Percentiles rank a stretch among this genome's conserved stretches.
phyloP scores from a whole-genome alignment of 2,113 vertebrate genomes.

The Chaenogobius annularis region DNA sequence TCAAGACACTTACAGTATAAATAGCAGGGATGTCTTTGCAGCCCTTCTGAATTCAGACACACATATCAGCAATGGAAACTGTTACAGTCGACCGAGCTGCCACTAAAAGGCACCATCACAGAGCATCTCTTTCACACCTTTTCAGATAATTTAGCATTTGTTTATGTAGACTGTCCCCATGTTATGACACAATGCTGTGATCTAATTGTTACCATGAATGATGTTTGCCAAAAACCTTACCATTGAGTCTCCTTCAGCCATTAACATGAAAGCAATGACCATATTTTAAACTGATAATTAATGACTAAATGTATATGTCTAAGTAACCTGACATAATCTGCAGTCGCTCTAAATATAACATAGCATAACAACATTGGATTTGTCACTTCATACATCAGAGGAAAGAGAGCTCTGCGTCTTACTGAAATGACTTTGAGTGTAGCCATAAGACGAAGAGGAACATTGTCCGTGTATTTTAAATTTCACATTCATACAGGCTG shows the following conservation, averaged over 20 bases:
- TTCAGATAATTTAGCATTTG: not conserved
- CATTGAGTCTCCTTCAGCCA: not conserved
- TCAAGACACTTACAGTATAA: too few relatives aligned
- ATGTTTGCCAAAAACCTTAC: not conserved
- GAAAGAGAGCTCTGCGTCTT: not conserved
- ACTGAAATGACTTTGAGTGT: constrained; percentile 3
- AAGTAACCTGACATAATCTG: not conserved
- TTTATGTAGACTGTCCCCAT: not conserved
- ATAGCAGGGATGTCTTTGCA: too few relatives aligned
- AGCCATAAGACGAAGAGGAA: constrained; percentile 2
- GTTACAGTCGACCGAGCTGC: not conserved
- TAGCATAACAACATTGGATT: constrained; percentile 3
- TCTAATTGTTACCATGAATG: not conserved
- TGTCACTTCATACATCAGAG: not conserved
- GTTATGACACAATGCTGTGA: not conserved
- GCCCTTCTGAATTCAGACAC: not conserved
- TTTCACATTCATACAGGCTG: not conserved
- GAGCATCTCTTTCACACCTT: not conserved
- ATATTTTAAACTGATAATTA: not conserved
- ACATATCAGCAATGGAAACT: not conserved
- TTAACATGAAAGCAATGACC: not conserved
- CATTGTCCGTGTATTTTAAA: not conserved
- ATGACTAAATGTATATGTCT: not conserved
- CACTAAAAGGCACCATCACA: not conserved
- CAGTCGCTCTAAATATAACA: not conserved